Evolutionary conservation across 2,888 invertebrate genomes (phyloP).

Genomic region (Bellardia pandia): DNA sequence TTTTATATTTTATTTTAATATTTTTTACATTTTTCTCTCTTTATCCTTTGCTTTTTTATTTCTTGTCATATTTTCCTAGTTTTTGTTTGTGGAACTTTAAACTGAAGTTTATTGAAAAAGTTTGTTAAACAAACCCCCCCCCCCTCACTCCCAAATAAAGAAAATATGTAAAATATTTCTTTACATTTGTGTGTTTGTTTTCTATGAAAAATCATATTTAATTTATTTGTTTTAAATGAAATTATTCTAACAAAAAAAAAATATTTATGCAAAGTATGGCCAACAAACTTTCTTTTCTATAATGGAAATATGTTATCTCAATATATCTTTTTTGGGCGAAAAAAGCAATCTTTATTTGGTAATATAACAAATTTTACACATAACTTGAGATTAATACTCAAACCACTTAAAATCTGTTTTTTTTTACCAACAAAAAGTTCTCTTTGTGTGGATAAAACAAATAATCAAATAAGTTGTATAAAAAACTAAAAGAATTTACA

Average conservation of each 20-base stretch:
- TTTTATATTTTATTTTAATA: background rate
- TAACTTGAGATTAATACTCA: conserved; percentile 13
- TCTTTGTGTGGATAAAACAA: background rate
- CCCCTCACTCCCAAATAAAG: too few relatives aligned
- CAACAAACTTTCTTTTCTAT: conserved; percentile 26
- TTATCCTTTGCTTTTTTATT: background rate
- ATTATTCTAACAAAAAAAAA: conserved; percentile 40
- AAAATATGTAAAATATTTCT: background rate
- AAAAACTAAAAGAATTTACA: background rate
- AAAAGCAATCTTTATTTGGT: background rate
- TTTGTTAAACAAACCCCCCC: conserved; percentile 52
- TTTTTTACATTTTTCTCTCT: background rate
- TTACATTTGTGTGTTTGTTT: background rate
- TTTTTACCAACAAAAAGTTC: background rate
- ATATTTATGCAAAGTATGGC: conserved; percentile 2
- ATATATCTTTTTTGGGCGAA: conserved; percentile 8
- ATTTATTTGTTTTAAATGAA: conserved; percentile 59
- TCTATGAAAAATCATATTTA: conserved; percentile 39
- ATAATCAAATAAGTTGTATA: background rate
- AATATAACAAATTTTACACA: background rate
- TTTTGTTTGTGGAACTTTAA: conserved; percentile 41
- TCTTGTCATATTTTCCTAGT: background rate
- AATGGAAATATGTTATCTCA: conserved; percentile 40
- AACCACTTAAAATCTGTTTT: conserved; percentile 27
- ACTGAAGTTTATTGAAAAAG: conserved; percentile 69